Evolutionary conservation across 2,888 invertebrate species (phyloP), one percentile per base, ranked within the genome.

Genomic region (Gasteruption jaculator): DNA sequence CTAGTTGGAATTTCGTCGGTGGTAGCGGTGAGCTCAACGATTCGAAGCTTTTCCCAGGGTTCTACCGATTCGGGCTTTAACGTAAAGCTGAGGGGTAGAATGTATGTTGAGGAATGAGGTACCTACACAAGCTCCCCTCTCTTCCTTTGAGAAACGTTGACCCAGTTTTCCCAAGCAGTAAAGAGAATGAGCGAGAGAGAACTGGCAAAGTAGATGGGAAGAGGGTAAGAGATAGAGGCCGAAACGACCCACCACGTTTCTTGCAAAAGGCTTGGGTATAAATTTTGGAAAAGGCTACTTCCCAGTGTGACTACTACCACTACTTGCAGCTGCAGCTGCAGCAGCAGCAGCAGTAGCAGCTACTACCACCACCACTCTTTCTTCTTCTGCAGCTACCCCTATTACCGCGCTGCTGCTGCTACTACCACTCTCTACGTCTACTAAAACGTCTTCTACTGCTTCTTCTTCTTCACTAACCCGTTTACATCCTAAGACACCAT

Each of bases 251-350:
- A 5, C 4, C 26, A 5, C 26, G n/a, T 7, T 26, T 26, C 14
- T 4, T 4, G 5, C 5, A 14, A 43, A 26, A 40, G 35, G 42
- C 41, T n/a, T n/a, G n/a, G n/a, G n/a, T n/a, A 50, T 53, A 41
- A 53, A 52, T 52, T 52, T 53, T 52, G 43, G 38, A 53, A 44
- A 44, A 41, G 37, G 42, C n/a, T n/a, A n/a, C n/a, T n/a, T n/a
- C n/a, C n/a, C n/a, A n/a, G n/a, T n/a, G n/a, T n/a, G n/a, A n/a
- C n/a, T n/a, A n/a, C n/a, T n/a, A n/a, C n/a, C n/a, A n/a, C n/a
- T n/a, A n/a, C n/a, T n/a, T n/a, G n/a, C n/a, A n/a, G n/a, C n/a
- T n/a, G n/a, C n/a, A n/a, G n/a, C n/a, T n/a, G n/a, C n/a, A n/a
- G n/a, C n/a, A n/a, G n/a, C n/a, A n/a, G n/a, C n/a, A n/a, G n/a